These are phyloP conservation scores for Tapirus indicus DNA, from an alignment of 2,797 vertebrate genomes.

Conservation along the genomic window DNA sequence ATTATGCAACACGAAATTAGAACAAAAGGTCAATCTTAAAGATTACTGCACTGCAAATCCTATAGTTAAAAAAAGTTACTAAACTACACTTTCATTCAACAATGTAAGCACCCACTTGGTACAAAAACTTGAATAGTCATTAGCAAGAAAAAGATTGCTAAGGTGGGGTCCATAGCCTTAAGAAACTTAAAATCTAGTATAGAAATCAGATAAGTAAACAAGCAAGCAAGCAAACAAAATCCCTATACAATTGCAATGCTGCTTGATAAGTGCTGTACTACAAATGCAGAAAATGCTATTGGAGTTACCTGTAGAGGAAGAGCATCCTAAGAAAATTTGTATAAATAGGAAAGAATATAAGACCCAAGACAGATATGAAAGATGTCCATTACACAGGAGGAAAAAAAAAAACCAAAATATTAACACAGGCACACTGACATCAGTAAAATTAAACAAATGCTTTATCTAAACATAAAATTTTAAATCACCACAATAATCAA, in stretches of 20 bases:
- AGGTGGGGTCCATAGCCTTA: not conserved
- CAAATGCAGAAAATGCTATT: not conserved
- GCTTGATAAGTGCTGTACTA: not conserved
- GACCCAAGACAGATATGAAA: not conserved
- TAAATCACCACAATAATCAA: conserved; percentile 57
- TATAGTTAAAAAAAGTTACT: not conserved
- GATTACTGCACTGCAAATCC: not conserved
- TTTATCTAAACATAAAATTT: conserved; percentile 47
- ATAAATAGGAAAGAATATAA: conserved; percentile 20
- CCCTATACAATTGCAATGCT: not conserved
- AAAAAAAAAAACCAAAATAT: not conserved
- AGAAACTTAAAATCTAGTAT: conserved; percentile 36
- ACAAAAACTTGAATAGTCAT: not conserved
- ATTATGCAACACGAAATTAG: not conserved
- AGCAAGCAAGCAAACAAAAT: not conserved
- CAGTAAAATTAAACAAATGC: conserved; percentile 50
- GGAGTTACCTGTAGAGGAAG: not conserved
- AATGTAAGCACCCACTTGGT: not conserved
- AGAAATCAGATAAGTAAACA: not conserved
- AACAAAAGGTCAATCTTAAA: conserved; percentile 57
- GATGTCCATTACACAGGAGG: not conserved
- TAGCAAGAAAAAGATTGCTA: not conserved
- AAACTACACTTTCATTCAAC: conserved; percentile 29
- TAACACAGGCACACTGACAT: conserved; percentile 11
- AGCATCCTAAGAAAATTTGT: not conserved